A percentile compares a stretch with the other conserved stretches of the same genome.
Evolutionary conservation across 2,113 vertebrate species (phyloP).

Genomic region (Passer domesticus): DNA sequence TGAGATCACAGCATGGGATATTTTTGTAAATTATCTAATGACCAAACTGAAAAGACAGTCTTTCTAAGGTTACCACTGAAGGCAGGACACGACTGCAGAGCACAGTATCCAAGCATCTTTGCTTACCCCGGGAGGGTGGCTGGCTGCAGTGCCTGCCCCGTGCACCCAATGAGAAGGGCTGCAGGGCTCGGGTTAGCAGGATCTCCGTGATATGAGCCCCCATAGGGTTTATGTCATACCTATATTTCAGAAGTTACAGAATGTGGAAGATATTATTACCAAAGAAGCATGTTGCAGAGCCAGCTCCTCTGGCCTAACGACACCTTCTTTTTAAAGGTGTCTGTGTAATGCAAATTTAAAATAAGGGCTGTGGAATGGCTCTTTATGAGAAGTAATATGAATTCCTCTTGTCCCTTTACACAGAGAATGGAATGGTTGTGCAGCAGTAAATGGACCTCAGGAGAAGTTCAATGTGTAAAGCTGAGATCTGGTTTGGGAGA

Average conservation of each 20-base stretch:
- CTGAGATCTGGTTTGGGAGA: neutral
- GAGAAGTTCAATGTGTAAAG: neutral
- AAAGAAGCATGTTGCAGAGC: conserved; percentile 82
- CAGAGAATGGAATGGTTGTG: neutral
- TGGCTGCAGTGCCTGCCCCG: conserved; percentile 62
- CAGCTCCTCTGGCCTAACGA: conserved; percentile 73
- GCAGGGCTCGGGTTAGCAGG: conserved; percentile 68
- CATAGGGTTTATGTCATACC: conserved; percentile 93
- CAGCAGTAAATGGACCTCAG: neutral
- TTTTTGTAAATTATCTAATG: conserved; percentile 89
- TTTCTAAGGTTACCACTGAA: conserved; percentile 85
- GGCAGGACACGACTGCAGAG: conserved; percentile 73
- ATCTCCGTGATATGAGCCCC: conserved; percentile 81
- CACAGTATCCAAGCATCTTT: conserved; percentile 82
- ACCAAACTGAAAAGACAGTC: conserved; percentile 82
- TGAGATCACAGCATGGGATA: conserved; percentile 79
- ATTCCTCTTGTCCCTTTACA: neutral
- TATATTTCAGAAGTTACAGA: conserved; percentile 95
- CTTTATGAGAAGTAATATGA: conserved; percentile 60
- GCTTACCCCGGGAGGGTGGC: conserved; percentile 72
- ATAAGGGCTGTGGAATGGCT: conserved; percentile 56
- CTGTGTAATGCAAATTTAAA: conserved; percentile 78
- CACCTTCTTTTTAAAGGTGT: conserved; percentile 82
- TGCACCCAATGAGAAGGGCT: conserved; percentile 80
- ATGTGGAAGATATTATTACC: conserved; percentile 88